Base-by-base conservation (phyloP, 2,888 invertebrate species). In the Trichopoda pennipes region DNA sequence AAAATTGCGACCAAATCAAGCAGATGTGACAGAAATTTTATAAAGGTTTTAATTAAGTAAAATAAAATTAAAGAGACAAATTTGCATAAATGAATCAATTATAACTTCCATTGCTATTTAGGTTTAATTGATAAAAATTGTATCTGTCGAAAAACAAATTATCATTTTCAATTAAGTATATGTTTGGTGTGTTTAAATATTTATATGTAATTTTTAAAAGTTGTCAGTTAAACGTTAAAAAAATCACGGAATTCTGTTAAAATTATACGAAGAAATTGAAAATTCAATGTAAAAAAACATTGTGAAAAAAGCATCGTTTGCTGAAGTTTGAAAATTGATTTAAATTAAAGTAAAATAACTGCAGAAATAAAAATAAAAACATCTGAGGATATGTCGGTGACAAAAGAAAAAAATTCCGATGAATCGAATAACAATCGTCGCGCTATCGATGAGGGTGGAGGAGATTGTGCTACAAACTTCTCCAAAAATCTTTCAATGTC, bases 391-490 rank as follows among this genome's bases (percentile, higher is more conserved):
- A 75, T 68, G 17, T 47, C 56, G 61, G 32, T 38, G 28, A 47
- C 63, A 42, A 81, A 68, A 49, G 69, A 38, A 55, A 78, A 70
- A 70, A 23, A 61, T 2, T 42, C 70, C 8, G 55, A 28, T 17
- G 81, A 79, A 28, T 38, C 53, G 10, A 35, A 47, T 6, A 38
- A 19, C 17, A 53, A 61, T 56, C 19, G 35, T 3, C 38, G 32
- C 7, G 75, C 38, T 21, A 49, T 72, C 7, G 75, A 82, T 68
- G 79, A 76, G 70, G 75, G 82, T 17, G 79, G 82, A 61, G 79
- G 82, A 55, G 53, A 21, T 21, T 14, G 16, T 35, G 14, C 2
- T 55, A 35, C 32, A 55, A 32, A 53, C 58, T 47, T 32, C 4
- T 9, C 49, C 58, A 38, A 55, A 44, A 66, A 47, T 78, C 64